These are phyloP conservation scores for Leptoclinus maculatus DNA, from an alignment of 2,797 vertebrate species.

Conservation along the genomic window DNA sequence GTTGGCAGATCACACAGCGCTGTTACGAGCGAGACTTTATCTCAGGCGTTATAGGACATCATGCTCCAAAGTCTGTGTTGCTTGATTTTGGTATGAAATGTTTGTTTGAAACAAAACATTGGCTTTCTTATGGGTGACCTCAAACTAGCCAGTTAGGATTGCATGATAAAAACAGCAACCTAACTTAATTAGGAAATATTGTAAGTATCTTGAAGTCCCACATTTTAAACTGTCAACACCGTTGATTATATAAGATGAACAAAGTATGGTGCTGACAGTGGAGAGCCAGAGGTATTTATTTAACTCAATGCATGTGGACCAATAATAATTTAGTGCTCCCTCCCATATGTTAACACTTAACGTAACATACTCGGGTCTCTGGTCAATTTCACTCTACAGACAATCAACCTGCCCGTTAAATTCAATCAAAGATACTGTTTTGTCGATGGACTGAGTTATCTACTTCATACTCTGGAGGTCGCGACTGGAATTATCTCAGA, in stretches of 20 bases:
- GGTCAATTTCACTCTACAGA: constrained; percentile 18
- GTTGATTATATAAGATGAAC: constrained; percentile 19
- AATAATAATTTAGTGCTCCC: constrained; percentile 15
- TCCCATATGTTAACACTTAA: constrained; percentile 56
- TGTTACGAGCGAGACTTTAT: background rate
- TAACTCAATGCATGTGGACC: constrained; percentile 35
- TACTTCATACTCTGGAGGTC: constrained; percentile 34
- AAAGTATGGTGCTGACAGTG: background rate
- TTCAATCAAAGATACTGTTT: constrained; percentile 10
- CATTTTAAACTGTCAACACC: constrained; percentile 27
- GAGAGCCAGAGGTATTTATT: constrained; percentile 27
- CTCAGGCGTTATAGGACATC: background rate
- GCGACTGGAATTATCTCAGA: constrained; percentile 32
- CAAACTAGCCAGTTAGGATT: background rate
- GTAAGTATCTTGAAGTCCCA: constrained; percentile 8
- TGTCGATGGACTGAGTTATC: constrained; percentile 32
- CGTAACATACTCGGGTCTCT: constrained; percentile 22
- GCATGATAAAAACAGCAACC: background rate
- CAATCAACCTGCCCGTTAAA: constrained; percentile 35
- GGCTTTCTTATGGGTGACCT: background rate
- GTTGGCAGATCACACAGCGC: background rate
- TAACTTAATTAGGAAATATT: background rate
- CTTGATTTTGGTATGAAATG: background rate
- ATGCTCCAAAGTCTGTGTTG: background rate
- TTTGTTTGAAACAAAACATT: background rate